These are phyloP conservation scores for Erannis defoliaria DNA, from an alignment of 2,888 invertebrate species.

Conservation along the genomic window DNA sequence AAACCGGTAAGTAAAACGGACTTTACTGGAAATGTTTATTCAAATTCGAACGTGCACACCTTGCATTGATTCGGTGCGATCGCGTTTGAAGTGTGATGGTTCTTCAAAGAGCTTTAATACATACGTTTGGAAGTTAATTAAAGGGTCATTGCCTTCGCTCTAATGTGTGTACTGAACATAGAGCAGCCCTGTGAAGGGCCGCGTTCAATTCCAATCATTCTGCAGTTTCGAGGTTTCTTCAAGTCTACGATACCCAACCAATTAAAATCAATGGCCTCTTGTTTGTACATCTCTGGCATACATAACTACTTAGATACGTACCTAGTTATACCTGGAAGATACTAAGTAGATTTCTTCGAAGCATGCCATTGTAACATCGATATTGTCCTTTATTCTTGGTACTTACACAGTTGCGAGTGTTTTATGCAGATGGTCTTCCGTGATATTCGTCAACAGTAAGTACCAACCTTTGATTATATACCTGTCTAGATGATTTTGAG, in stretches of 20 bases:
- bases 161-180: conserved; percentile 1
- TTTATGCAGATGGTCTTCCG: conserved; percentile 33
- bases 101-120: conserved; percentile 37
- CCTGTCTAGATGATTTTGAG: background rate
- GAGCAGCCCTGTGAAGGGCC: conserved; percentile 14
- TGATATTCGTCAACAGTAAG: conserved; percentile 8
- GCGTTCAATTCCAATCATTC: conserved; percentile 41
- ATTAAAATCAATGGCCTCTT: conserved; percentile 43
- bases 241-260: conserved; percentile 28
- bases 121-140: conserved; percentile 45
- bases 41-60: conserved; percentile 49
- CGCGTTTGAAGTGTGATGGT: conserved; percentile 37
- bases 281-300: conserved; percentile 50
- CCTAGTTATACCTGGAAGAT: background rate
- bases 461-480: conserved; percentile 8
- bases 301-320: background rate
- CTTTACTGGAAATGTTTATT: conserved; percentile 68
- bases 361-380: conserved; percentile 55
- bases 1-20: conserved; percentile 83
- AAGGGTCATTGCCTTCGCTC: conserved; percentile 38
- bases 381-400: conserved; percentile 63
- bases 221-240: conserved; percentile 45
- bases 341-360: conserved; percentile 66
- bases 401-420: conserved; percentile 51
- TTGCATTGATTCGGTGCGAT: conserved; percentile 33